These are phyloP conservation scores for Pogonomyrmex californicus DNA, from an alignment of 1,140 invertebrate species.

Conservation along the genomic window DNA sequence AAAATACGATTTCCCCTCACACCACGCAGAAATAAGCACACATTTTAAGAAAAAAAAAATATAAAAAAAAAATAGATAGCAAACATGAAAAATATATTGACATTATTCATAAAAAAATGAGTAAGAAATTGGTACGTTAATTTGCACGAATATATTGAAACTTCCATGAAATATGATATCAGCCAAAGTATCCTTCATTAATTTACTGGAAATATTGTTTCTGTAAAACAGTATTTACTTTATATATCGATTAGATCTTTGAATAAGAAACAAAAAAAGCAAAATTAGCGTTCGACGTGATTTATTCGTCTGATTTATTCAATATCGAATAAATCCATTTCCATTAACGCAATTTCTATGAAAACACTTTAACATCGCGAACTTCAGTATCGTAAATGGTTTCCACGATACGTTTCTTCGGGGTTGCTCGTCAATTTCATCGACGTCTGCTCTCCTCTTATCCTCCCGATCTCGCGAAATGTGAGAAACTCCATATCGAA, in stretches of 20 bases:
- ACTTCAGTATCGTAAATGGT: background rate
- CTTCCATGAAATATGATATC: background rate
- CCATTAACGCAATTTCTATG: background rate
- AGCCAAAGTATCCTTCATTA: background rate
- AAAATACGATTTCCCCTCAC: background rate
- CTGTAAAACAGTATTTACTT: background rate
- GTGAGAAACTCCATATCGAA: background rate
- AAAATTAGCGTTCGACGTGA: background rate
- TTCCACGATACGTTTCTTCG: background rate
- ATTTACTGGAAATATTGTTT: background rate
- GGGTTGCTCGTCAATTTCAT: background rate
- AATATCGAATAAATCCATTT: background rate
- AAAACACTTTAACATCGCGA: background rate
- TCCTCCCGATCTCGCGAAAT: background rate
- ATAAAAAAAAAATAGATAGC: background rate
- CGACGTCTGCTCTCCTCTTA: background rate
- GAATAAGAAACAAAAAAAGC: background rate
- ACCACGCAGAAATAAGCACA: background rate
- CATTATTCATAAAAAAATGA: background rate
- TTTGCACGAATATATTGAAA: background rate
- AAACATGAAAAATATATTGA: background rate
- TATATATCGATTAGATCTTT: background rate
- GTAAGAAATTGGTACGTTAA: background rate
- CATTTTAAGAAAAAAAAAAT: background rate
- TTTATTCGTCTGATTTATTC: background rate